A percentile compares a stretch with the other conserved stretches of the same genome.
phyloP scores from a whole-genome alignment of 2,888 invertebrate species.

The Leptinotarsa peninsularis region DNA sequence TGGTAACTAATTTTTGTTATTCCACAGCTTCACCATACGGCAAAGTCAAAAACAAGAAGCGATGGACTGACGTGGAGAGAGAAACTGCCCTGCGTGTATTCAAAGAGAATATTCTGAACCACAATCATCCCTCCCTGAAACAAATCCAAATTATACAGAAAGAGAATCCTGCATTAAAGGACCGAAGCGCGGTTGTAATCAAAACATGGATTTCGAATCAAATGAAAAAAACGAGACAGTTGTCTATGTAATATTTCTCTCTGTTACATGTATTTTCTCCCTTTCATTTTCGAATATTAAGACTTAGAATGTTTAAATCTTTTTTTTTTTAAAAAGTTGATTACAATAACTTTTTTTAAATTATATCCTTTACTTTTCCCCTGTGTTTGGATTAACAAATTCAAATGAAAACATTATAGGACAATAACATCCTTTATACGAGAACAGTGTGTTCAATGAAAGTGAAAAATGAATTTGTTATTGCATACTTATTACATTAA shows the following conservation, averaged over 20 bases:
- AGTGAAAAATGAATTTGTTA: too few relatives aligned
- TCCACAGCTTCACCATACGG: constrained; percentile 1
- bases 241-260: background rate
- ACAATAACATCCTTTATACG: too few relatives aligned
- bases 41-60: constrained; percentile 1
- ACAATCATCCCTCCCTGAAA: background rate
- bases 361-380: background rate
- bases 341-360: background rate
- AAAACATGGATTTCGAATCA: background rate
- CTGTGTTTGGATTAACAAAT: background rate
- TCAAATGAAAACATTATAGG: too few relatives aligned
- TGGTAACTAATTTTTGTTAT: background rate
- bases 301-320: background rate
- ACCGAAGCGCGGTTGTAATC: background rate
- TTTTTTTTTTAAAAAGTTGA: too few relatives aligned
- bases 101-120: background rate
- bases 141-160: constrained; percentile 3
- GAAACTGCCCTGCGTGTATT: constrained; percentile 1
- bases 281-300: background rate
- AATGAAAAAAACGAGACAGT: background rate
- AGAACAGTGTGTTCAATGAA: too few relatives aligned
- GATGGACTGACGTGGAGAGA: background rate
- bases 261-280: background rate
- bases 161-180: background rate
- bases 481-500: too few relatives aligned